A percentile compares a stretch with the other conserved stretches of the same genome.
These are phyloP conservation scores for Lasiurus cinereus DNA, from an alignment of 2,113 vertebrate genomes.

Conservation along the genomic window DNA sequence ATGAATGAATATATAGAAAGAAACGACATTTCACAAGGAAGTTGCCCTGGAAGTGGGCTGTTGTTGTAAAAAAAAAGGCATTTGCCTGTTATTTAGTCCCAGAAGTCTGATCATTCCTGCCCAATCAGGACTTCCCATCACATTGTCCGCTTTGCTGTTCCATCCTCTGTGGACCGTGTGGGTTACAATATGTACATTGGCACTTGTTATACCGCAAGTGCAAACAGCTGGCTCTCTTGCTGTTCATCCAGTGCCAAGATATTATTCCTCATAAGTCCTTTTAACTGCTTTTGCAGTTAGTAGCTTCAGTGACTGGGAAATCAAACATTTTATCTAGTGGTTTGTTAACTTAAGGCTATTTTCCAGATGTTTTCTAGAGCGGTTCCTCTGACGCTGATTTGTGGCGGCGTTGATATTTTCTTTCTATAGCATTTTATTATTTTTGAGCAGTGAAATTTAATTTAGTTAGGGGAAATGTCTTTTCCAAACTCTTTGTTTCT, in stretches of 20 bases:
- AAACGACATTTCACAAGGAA: constrained; percentile 46
- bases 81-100: background rate
- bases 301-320: constrained; percentile 70
- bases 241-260: constrained; percentile 65
- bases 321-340: constrained; percentile 72
- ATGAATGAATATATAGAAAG: constrained; percentile 42
- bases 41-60: constrained; percentile 33
- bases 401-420: constrained; percentile 73
- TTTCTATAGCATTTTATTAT: constrained; percentile 77
- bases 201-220: constrained; percentile 57
- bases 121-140: background rate
- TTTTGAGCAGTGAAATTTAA: constrained; percentile 71
- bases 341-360: constrained; percentile 60
- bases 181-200: constrained; percentile 15
- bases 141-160: background rate
- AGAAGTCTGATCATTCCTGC: background rate
- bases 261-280: constrained; percentile 52
- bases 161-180: background rate
- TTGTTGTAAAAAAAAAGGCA: background rate
- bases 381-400: constrained; percentile 72
- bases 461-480: constrained; percentile 74
- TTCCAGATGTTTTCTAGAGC: constrained; percentile 80
- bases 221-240: constrained; percentile 74
- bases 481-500: constrained; percentile 70
- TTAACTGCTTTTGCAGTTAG: constrained; percentile 76